Conservation (phyloP, 2,797 vertebrate species). For the Aldrovandia affinis region DNA sequence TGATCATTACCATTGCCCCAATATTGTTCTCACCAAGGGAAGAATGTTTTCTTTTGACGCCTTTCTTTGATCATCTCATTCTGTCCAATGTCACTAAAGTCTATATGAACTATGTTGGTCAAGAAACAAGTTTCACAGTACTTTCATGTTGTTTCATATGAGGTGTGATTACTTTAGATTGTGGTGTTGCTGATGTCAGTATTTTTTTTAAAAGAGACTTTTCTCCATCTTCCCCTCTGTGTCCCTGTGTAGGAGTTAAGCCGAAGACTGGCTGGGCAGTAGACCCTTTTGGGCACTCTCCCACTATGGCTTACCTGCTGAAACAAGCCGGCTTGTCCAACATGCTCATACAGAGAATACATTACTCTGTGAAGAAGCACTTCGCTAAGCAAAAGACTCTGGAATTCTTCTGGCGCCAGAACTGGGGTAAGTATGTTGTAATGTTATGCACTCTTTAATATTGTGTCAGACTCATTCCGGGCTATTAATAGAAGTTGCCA, state of each 20-base stretch:
- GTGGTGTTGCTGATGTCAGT: neutral
- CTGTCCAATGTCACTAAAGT: neutral
- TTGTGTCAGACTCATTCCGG: neutral
- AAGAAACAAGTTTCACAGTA: neutral
- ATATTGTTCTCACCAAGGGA: slow-evolving; percentile 14
- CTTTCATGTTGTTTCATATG: slow-evolving; percentile 9
- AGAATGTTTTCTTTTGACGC: neutral
- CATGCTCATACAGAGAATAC: slow-evolving; percentile 90
- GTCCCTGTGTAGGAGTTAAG: slow-evolving; percentile 73
- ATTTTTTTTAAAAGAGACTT: slow-evolving; percentile 20
- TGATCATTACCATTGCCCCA: neutral
- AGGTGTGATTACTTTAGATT: too few relatives aligned
- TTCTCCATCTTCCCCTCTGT: neutral
- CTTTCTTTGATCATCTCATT: neutral
- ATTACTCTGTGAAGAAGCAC: slow-evolving; percentile 90
- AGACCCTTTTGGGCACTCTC: slow-evolving; percentile 90
- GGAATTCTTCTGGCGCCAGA: slow-evolving; percentile 94
- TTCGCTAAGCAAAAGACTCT: slow-evolving; percentile 78
- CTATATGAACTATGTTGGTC: neutral
- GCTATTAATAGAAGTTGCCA: neutral
- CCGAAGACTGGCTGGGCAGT: slow-evolving; percentile 85
- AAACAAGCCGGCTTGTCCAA: slow-evolving; percentile 82
- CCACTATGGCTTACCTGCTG: slow-evolving; percentile 89
- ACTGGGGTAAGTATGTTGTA: slow-evolving; percentile 79
- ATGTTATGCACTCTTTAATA: neutral